These are phyloP conservation scores for Fregetta grallaria DNA, from an alignment of 2,113 vertebrate species.

Conservation along the genomic window DNA sequence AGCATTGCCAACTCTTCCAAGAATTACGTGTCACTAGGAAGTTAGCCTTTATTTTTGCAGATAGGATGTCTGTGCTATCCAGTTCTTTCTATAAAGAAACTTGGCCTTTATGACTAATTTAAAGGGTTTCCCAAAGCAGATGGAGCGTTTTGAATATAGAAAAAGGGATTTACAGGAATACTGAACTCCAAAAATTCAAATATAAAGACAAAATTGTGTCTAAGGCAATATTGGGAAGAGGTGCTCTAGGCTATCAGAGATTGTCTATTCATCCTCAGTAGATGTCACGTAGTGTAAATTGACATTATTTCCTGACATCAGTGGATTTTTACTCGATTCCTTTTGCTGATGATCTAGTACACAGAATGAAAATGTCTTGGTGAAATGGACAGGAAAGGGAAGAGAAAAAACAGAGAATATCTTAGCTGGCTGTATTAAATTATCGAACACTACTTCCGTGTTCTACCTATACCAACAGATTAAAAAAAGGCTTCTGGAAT, in stretches of 20 bases:
- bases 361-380: neutral
- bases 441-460: neutral
- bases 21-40: neutral
- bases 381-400: neutral
- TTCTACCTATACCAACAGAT: neutral
- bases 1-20: neutral
- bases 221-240: neutral
- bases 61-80: neutral
- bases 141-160: neutral
- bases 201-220: neutral
- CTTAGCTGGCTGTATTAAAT: neutral
- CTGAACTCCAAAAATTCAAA: neutral
- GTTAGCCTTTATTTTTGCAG: neutral
- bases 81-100: conserved; percentile 30
- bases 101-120: conserved; percentile 55
- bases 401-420: neutral
- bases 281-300: neutral
- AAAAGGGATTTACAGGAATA: conserved; percentile 36
- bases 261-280: neutral
- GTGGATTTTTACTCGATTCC: neutral
- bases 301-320: neutral
- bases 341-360: neutral
- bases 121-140: conserved; percentile 51
- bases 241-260: neutral
- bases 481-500: neutral